phyloP scores from a whole-genome alignment of 2,113 vertebrate genomes.

The Barbus barbus region DNA sequence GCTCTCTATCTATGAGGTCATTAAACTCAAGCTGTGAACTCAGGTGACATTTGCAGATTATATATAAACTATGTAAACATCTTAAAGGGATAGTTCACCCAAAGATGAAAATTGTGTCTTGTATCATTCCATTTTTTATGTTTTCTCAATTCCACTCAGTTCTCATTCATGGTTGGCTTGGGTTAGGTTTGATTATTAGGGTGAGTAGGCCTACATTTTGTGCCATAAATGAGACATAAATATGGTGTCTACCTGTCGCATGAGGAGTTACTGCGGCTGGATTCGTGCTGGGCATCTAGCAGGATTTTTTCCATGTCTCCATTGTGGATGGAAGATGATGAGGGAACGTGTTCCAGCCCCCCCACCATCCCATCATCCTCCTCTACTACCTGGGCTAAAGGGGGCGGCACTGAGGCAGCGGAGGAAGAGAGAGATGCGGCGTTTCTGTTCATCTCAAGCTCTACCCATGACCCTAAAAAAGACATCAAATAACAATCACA shows the following conservation, averaged over 20 bases:
- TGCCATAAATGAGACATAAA: neutral
- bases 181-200: neutral
- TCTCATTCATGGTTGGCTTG: neutral
- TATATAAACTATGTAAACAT: neutral
- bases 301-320: constrained; percentile 99
- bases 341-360: constrained; percentile 93
- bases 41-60: neutral
- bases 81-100: neutral
- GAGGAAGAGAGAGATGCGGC: constrained; percentile 53
- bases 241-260: constrained; percentile 86
- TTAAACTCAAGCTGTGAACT: neutral
- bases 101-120: neutral
- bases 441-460: constrained; percentile 90
- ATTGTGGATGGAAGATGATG: constrained; percentile 81
- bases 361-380: constrained; percentile 71
- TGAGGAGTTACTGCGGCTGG: constrained; percentile 96
- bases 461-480: constrained; percentile 93
- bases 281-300: constrained; percentile 97
- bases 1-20: constrained; percentile 6
- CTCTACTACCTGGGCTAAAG: constrained; percentile 71
- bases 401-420: constrained; percentile 55
- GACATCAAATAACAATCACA: neutral
- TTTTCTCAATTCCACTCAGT: neutral
- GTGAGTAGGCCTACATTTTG: neutral
- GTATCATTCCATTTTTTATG: neutral